These are phyloP conservation scores for Galagoides demidoff DNA, from an alignment of 2,797 vertebrate species.

Conservation along the genomic window DNA sequence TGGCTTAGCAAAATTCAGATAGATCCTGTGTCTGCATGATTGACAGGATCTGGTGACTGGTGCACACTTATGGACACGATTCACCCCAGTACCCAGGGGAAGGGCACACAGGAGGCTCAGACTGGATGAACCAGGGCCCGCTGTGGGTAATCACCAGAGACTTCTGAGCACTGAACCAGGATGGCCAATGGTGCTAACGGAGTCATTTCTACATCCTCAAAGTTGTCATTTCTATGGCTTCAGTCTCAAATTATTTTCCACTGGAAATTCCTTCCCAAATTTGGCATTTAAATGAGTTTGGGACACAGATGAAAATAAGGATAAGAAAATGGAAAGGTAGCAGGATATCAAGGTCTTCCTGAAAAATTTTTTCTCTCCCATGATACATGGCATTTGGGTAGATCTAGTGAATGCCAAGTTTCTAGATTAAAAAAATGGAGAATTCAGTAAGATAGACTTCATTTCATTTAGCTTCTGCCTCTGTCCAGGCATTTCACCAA, in stretches of 20 bases:
- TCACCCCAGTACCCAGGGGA: background rate
- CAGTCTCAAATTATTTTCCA: background rate
- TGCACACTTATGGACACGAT: background rate
- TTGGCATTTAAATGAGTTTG: background rate
- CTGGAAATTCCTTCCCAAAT: background rate
- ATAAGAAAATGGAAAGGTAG: background rate
- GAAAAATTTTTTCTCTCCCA: fast-evolving
- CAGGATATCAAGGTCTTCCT: background rate
- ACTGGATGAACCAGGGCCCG: too few species aligned
- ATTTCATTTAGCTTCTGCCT: slow-evolving; percentile 1
- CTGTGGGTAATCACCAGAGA: background rate
- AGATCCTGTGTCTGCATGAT: background rate
- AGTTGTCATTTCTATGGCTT: background rate
- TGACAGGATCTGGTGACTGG: background rate
- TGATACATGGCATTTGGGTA: background rate
- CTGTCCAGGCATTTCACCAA: background rate
- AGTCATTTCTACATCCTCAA: fast-evolving
- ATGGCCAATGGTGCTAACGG: fast-evolving
- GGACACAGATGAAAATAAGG: background rate
- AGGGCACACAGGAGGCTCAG: background rate
- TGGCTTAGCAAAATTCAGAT: background rate
- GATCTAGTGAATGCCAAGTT: background rate
- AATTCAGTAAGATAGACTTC: background rate
- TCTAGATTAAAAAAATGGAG: background rate
- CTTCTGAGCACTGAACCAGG: background rate